Evolutionary conservation across 2,888 invertebrate genomes (phyloP).

Genomic region (Lasioglossum oenotherae): DNA sequence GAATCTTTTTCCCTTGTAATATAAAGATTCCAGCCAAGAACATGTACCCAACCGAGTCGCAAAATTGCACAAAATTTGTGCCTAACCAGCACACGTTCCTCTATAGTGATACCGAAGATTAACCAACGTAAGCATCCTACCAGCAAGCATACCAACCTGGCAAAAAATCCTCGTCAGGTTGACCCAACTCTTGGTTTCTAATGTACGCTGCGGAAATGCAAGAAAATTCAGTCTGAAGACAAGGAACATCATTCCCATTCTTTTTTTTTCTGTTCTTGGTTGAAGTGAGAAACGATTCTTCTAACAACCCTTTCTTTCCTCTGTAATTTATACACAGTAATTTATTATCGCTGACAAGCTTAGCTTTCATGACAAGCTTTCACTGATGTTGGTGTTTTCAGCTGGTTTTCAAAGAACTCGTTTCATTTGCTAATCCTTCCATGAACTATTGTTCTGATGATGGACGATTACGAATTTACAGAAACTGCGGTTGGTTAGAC

Average conservation of each 20-base stretch:
- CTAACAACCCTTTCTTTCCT: background rate
- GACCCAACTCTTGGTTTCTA: background rate
- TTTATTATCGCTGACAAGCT: background rate
- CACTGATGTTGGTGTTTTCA: no score
- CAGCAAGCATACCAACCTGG: background rate
- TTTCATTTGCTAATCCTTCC: background rate
- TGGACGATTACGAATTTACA: background rate
- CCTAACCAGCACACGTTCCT: background rate
- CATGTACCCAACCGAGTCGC: background rate
- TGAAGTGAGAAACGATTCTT: background rate
- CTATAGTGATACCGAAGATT: constrained; percentile 8
- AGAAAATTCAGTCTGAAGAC: constrained; percentile 15
- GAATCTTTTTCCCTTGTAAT: background rate
- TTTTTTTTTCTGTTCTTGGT: background rate
- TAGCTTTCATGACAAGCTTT: background rate
- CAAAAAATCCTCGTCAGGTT: constrained; percentile 19
- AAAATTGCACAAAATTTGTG: background rate
- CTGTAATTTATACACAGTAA: background rate
- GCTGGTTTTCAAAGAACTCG: background rate
- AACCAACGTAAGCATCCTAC: background rate
- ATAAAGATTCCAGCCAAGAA: background rate
- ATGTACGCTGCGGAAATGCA: background rate
- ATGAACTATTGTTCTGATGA: background rate
- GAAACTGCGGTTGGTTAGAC: background rate
- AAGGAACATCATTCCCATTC: background rate